Evolutionary conservation across 2,888 invertebrate species (phyloP), one percentile per base, ranked within the genome.

Genomic region (Argyresthia goedartella): DNA sequence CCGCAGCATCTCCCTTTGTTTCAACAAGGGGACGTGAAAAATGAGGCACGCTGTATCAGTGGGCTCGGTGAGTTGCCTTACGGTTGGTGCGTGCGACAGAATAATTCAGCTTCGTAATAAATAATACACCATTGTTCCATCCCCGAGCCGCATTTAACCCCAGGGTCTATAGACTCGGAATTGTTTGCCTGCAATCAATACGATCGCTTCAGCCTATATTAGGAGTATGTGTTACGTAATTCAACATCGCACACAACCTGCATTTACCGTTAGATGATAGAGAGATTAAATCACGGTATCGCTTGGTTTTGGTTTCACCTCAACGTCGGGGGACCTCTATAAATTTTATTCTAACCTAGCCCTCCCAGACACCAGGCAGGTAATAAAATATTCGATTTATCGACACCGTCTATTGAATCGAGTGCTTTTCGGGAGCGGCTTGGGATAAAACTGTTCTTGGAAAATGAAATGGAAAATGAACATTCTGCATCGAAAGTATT

Each of bases 321-420:
- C 62, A 61, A 63, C 58, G 55, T 62, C 60, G 60, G 60, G 60
- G 61, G 58, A 65, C 56, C 61, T 60, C 64, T 69, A 61, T 76
- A 75, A 75, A 74, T 68, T 67, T 51, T 49, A 55, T 55, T 59
- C 60, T 57, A 55, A 56, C 59, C 59, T 60, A 48, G 48, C 57
- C 58, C 59, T 58, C 6, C 25, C 63, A 63, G 64, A 68, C 67
- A 71, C 65, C 58, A 57, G 52, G 33, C 52, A 33, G 46, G 61
- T 60, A 60, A 64, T 73, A 70, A 73, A 71, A 69, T 71, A 67
- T 70, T 63, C 60, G 69, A 70, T 69, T 71, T 70, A 71, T 71
- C 60, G 66, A 65, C 62, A 11, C 47, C 47, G 34, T 25, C 34
- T 13, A 34, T 47, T 34, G 47, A 47, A 47, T 25, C 13, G 25